Conservation (phyloP, 2,888 invertebrate species). For the Serripes groenlandicus region DNA sequence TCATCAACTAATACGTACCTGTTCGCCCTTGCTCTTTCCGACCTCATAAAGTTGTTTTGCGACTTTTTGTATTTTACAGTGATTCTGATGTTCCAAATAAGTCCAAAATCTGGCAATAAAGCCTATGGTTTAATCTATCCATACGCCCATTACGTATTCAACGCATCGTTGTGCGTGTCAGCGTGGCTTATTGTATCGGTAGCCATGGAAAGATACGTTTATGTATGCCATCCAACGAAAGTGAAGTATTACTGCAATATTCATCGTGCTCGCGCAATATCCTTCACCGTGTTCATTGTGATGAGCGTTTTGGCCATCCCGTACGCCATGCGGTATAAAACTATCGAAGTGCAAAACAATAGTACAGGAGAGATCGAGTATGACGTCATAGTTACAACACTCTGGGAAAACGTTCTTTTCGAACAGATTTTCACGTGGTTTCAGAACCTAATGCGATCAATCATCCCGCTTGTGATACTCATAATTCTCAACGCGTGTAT, state of each 20-base stretch:
- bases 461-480: slow-evolving; percentile 83
- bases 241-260: slow-evolving; percentile 79
- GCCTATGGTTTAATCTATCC: slow-evolving; percentile 84
- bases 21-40: slow-evolving; percentile 83
- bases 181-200: slow-evolving; percentile 85
- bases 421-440: slow-evolving; percentile 80
- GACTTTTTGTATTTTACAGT: slow-evolving; percentile 84
- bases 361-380: slow-evolving; percentile 67
- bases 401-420: slow-evolving; percentile 81
- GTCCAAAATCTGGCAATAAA: slow-evolving; percentile 75
- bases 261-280: slow-evolving; percentile 78
- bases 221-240: slow-evolving; percentile 84
- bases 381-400: slow-evolving; percentile 76
- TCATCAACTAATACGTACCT: slow-evolving; percentile 85
- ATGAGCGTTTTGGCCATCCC: slow-evolving; percentile 83
- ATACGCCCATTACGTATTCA: slow-evolving; percentile 85
- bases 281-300: slow-evolving; percentile 77
- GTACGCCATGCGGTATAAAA: slow-evolving; percentile 81
- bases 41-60: slow-evolving; percentile 83
- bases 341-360: slow-evolving; percentile 68
- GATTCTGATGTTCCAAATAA: slow-evolving; percentile 77
- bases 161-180: slow-evolving; percentile 82
- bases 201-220: slow-evolving; percentile 84
- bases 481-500: slow-evolving; percentile 83
- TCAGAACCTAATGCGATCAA: slow-evolving; percentile 83